Conservation (phyloP, 2,797 vertebrate species). For the Anniella stebbinsi region DNA sequence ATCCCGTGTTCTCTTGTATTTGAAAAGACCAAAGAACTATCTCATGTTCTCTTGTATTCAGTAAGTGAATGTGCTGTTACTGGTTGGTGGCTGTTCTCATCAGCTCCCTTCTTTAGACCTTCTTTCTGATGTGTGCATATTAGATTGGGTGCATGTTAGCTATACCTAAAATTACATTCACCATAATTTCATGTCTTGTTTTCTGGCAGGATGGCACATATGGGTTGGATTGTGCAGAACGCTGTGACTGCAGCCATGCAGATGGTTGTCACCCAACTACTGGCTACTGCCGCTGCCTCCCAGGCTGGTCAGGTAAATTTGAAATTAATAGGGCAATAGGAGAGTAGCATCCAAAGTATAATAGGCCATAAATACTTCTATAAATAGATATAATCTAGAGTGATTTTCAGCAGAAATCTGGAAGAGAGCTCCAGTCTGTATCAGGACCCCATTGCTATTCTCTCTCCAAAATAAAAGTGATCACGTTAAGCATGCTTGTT, state of each 20-base stretch:
- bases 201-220: constrained; percentile 89
- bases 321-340: not conserved
- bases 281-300: constrained; percentile 92
- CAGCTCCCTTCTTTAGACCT: not conserved
- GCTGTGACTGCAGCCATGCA: constrained; percentile 95
- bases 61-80: not conserved
- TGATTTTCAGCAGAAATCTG: too few species aligned
- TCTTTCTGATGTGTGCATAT: not conserved
- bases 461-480: not conserved
- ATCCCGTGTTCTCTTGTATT: too few species aligned
- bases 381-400: not conserved
- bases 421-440: too few species aligned
- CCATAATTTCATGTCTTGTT: not conserved
- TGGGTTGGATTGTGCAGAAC: constrained; percentile 90
- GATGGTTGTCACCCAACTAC: constrained; percentile 93
- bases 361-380: not conserved
- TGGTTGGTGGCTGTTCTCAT: not conserved
- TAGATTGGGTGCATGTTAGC: not conserved
- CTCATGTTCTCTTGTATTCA: not conserved
- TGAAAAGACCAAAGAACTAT: not conserved
- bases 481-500: not conserved
- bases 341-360: not conserved
- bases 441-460: too few species aligned
- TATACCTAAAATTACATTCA: not conserved
- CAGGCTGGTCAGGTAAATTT: constrained; percentile 93